Evolutionary conservation across 2,113 vertebrate species (phyloP), one percentile per base, ranked within the genome.

Genomic region (Tragelaphus imberbis): DNA sequence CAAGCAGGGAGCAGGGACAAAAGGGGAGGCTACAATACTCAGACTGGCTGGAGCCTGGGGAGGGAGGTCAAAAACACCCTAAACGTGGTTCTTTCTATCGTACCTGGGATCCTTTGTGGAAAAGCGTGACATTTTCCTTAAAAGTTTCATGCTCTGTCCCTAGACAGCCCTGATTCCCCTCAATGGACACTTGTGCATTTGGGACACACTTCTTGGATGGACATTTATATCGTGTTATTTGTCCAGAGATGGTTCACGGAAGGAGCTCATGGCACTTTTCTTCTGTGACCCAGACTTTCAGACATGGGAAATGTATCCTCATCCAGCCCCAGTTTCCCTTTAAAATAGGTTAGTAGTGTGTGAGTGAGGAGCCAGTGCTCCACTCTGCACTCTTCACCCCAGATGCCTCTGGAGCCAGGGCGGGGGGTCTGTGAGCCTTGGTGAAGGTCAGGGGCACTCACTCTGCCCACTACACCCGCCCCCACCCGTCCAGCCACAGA

Each of bases 341-440:
- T n/a, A 21, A 47, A 81, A 40, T 59, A 2, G 2, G 2, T 47
- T 59, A 1, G 23, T 55, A n/a, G 5, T 0, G 0, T 12, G 44
- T 4, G 17, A 77, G 30, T 1, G 0, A 2, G 33, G 5, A 58
- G 5, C 11, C 16, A 2, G 1, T 12, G 16, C 44, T 13, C 56
- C 21, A 13, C 36, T 5, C 21, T 5, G 27, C 40, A 5, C 0
- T 3, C 77, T 27, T 8, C 40, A 27, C 9, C 59, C 28, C 49
- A 19, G n/a, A 13, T 6, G 51, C 23, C 11, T 5, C 65, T 3
- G 3, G 23, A 40, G 44, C 47, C 15, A 11, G 55, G 77, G 30
- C 5, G 0, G 7, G 75, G 30, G 16, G 16, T 81, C 79, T 30
- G 16, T 11, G 79, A 51, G 16, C 79, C 47, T 44, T 0, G 0